These are phyloP conservation scores for Saccostrea echinata DNA, from an alignment of 1,140 invertebrate genomes.

Conservation along the genomic window DNA sequence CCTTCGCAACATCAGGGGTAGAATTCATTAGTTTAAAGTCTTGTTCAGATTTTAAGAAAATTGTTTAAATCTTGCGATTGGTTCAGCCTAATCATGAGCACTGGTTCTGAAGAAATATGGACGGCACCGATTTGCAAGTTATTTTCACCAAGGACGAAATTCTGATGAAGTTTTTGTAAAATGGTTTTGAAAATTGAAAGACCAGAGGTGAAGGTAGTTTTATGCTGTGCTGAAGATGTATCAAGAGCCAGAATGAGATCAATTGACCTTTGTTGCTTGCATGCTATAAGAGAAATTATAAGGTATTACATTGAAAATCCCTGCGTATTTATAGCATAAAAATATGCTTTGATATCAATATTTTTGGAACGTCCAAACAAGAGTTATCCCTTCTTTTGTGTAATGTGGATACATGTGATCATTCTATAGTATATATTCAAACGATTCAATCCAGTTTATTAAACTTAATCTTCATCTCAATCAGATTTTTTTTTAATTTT, in stretches of 20 bases:
- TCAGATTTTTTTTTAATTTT: too few species aligned
- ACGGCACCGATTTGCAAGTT: slow-evolving; percentile 1
- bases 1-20: background rate
- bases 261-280: background rate
- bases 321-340: too few species aligned
- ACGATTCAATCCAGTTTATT: too few species aligned
- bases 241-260: background rate
- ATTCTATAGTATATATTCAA: too few species aligned
- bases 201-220: background rate
- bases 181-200: background rate
- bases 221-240: background rate
- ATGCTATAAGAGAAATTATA: background rate
- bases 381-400: too few species aligned
- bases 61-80: background rate
- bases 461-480: too few species aligned
- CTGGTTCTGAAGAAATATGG: background rate
- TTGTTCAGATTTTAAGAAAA: background rate
- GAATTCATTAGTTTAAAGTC: background rate
- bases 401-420: too few species aligned
- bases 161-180: background rate
- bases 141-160: background rate
- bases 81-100: background rate
- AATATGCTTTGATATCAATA: too few species aligned
- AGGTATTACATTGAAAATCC: background rate
- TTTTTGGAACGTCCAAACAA: too few species aligned